These are phyloP conservation scores for Colostygia pectinataria DNA, from an alignment of 2,888 invertebrate genomes.

Conservation along the genomic window DNA sequence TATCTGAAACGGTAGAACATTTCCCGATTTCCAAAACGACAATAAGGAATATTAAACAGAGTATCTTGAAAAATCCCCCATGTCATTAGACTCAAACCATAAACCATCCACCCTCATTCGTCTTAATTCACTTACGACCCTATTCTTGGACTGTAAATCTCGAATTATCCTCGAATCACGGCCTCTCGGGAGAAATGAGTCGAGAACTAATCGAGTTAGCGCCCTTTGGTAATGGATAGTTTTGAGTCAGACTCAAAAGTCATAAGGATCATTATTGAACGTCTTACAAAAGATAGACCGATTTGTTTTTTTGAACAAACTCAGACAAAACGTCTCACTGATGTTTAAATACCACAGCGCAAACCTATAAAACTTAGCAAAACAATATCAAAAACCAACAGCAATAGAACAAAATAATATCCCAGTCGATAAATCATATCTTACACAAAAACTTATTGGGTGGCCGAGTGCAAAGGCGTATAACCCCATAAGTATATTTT, in stretches of 20 bases:
- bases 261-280: neutral
- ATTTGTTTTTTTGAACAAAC: too few relatives aligned
- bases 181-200: slow-evolving; percentile 65
- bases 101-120: slow-evolving; percentile 50
- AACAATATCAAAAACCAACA: slow-evolving; percentile 7
- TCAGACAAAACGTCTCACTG: neutral
- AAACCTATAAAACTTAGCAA: slow-evolving; percentile 8
- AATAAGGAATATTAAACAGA: slow-evolving; percentile 15
- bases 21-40: neutral
- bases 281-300: neutral
- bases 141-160: slow-evolving; percentile 49
- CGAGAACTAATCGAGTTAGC: slow-evolving; percentile 65
- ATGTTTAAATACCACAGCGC: slow-evolving; percentile 5
- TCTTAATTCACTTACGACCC: slow-evolving; percentile 71
- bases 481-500: slow-evolving; percentile 17
- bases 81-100: slow-evolving; percentile 32
- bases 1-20: neutral
- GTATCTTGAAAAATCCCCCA: slow-evolving; percentile 24
- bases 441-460: slow-evolving; percentile 13
- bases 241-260: slow-evolving; percentile 49
- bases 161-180: slow-evolving; percentile 67
- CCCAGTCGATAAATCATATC: slow-evolving; percentile 12
- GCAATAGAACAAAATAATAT: neutral
- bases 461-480: slow-evolving; percentile 12
- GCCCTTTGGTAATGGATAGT: slow-evolving; percentile 51